phyloP scores from a whole-genome alignment of 2,888 invertebrate genomes.

The Xestia xanthographa region DNA sequence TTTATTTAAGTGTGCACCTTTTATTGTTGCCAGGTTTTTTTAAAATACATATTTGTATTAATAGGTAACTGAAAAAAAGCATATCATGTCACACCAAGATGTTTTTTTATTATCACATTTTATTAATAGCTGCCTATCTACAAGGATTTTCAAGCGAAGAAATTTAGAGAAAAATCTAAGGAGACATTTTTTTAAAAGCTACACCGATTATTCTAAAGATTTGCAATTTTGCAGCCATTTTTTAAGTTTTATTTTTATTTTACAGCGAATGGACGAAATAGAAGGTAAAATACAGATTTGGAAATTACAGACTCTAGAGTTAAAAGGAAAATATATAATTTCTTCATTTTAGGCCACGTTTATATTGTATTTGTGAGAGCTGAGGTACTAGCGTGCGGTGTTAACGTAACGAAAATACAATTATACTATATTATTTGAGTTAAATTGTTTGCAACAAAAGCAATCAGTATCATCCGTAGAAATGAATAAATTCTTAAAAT shows the following conservation, averaged over 20 bases:
- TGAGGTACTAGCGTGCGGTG: too few species aligned
- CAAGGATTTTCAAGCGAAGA: slow-evolving; percentile 51
- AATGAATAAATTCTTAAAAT: too few species aligned
- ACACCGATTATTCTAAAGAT: slow-evolving; percentile 50
- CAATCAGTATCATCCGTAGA: too few species aligned
- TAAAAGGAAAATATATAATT: slow-evolving; percentile 13
- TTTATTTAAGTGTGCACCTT: neutral
- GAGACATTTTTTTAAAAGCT: slow-evolving; percentile 47
- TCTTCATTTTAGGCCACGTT: slow-evolving; percentile 27
- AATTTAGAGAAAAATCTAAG: slow-evolving; percentile 55
- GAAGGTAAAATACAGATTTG: slow-evolving; percentile 20
- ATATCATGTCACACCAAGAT: slow-evolving; percentile 16
- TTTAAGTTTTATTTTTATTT: neutral
- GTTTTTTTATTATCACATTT: slow-evolving; percentile 43
- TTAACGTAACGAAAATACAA: too few species aligned
- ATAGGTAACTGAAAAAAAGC: slow-evolving; percentile 9
- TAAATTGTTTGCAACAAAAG: too few species aligned
- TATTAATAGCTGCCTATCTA: slow-evolving; percentile 47
- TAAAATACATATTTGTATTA: neutral
- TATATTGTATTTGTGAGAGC: slow-evolving; percentile 4
- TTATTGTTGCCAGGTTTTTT: neutral
- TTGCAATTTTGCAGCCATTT: slow-evolving; percentile 19
- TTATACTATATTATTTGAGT: too few species aligned
- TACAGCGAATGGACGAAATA: slow-evolving; percentile 51
- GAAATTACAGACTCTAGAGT: neutral